Base-by-base conservation (phyloP, 2,888 invertebrate species). In the Pristionchus arcanus region DNA sequence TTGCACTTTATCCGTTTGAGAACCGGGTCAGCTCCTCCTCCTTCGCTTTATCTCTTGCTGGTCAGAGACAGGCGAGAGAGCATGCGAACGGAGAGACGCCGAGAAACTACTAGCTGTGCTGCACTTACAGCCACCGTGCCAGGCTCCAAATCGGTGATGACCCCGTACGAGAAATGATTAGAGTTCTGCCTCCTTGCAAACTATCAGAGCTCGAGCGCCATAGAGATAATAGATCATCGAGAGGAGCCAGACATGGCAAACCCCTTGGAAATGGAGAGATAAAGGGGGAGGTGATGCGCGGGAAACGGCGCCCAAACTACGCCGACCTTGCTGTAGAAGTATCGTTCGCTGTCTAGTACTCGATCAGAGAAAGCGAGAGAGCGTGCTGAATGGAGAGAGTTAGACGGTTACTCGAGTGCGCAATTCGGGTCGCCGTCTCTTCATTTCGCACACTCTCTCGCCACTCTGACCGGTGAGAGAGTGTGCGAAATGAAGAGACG, bases 81-180 rank as follows among this genome's bases (percentile, higher is more conserved):
- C 42, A 13, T 49, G 42, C 42, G 42, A 49, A 49, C 13, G 42
- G 42, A 49, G 42, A 49, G 7, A 49, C 42, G 42, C 11, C 42
- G 42, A 49, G 42, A 49, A 9, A 7, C 42, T 49, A 13, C 9
- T 49, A 9, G 0, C 9, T 49, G 42, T 49, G 13, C 63, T 74
- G 74, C 74, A 81, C 49, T 81, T 53, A 81, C 42, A 21, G 21
- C 37, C 49, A 2, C 42, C 81, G 81, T 81, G 81, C 49, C 49
- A 49, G 49, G 81, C 81, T n/a, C 42, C 16, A n/a, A 81, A 77
- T 42, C 25, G 77, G 77, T 49, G 81, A 49, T 81, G 81, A 81
- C 81, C 81, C 49, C 81, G n/a, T 53, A 5, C 28, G 68, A n/a
- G 68, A 68, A 68, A 68, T 59, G 59, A 59, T 59, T 59, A 19